Base-by-base conservation (phyloP, 2,797 vertebrate species). In the Brachyalestes nurse region DNA sequence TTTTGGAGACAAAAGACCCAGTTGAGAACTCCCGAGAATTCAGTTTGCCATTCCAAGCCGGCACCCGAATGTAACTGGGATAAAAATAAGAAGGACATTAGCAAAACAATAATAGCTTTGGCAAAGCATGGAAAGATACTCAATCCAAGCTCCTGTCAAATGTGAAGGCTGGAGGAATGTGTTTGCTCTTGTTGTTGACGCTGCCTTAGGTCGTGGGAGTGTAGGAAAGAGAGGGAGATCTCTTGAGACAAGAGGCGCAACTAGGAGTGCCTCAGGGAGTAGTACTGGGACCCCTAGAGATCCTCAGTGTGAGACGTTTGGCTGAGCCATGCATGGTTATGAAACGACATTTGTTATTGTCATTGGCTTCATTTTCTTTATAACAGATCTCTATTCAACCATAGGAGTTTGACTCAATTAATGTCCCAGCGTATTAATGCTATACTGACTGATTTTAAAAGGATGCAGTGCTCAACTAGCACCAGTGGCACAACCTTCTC, bases 121-220 rank as follows among this genome's bases (percentile, higher is more conserved):
- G 38, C 25, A 38, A 60, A 72, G 67, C 53, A 23, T 3, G 49
- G 80, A 45, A 34, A 78, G 60, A 40, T 28, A 69, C 60, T 66
- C 13, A 71, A 62, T 61, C 71, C n/a, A 67, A 28, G 19, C 86
- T 81, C 66, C 88, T 83, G 87, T 92, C 90, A 89, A 84, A 87
- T 76, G 88, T 58, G 61, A 19, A 72, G 60, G 75, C 76, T 81
- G 34, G 71, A 64, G 86, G 89, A 89, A 90, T 92, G 88, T 42
- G 74, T 80, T 42, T 77, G 66, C 49, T 25, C 78, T 73, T 58
- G 34, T 78, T 88, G 84, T 87, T 89, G 89, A 88, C 87, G 86
- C 87, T 86, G 85, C 16, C 70, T 49, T 65, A 80, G 84, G 86
- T 72, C 83, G 40, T 84, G 62, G 75, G 84, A 82, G 82, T 72